These are phyloP conservation scores for Mimachlamys varia DNA, from an alignment of 2,888 invertebrate genomes.

Conservation along the genomic window DNA sequence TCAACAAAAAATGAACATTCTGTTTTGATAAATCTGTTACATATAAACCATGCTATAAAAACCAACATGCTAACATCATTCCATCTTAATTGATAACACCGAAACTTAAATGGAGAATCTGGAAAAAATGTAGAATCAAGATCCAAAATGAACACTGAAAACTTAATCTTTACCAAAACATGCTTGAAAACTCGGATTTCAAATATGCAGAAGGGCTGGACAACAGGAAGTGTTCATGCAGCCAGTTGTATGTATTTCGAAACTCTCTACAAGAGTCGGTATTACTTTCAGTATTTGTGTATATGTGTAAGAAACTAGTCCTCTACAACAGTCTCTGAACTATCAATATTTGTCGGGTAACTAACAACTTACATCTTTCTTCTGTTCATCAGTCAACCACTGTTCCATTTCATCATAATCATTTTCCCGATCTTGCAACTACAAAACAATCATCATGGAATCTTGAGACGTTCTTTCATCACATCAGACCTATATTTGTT, in stretches of 20 bases:
- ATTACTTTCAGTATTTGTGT: background rate
- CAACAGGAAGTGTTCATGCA: background rate
- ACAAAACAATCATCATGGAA: conserved; percentile 42
- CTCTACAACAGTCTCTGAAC: background rate
- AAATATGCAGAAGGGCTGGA: background rate
- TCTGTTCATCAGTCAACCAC: conserved; percentile 75
- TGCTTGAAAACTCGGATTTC: background rate
- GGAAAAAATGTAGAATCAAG: background rate
- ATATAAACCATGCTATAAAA: background rate
- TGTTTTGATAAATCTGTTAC: background rate
- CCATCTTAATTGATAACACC: background rate
- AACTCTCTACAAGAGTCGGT: too few relatives aligned
- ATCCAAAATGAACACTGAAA: background rate
- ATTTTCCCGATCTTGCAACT: conserved; percentile 77
- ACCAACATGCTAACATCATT: background rate
- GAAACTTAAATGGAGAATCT: background rate
- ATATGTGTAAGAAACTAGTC: background rate
- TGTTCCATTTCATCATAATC: conserved; percentile 82
- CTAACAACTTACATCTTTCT: conserved; percentile 50
- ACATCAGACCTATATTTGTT: background rate
- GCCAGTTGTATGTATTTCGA: background rate
- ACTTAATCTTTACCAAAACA: background rate
- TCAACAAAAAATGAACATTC: background rate
- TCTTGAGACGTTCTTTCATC: background rate
- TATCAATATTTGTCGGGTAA: too few relatives aligned